Conservation (phyloP, 2,113 vertebrate genomes). For the Ammospiza caudacuta region DNA sequence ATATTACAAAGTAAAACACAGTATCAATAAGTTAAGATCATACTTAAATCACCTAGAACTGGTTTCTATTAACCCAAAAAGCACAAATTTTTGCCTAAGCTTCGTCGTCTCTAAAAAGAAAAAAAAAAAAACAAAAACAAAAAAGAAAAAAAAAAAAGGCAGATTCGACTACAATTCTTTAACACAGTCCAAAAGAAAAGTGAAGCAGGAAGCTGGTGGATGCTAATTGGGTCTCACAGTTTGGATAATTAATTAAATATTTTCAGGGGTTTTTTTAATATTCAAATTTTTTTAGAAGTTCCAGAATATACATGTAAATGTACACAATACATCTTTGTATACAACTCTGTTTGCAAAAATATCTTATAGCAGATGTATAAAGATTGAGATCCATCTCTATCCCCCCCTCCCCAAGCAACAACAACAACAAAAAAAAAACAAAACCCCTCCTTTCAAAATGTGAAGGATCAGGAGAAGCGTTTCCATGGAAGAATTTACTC, state of each 20-base stretch:
- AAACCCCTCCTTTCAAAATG: neutral
- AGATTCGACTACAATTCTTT: constrained; percentile 37
- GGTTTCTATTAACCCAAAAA: constrained; percentile 64
- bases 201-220: constrained; percentile 54
- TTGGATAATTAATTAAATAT: constrained; percentile 63
- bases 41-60: constrained; percentile 70
- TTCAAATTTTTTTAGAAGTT: constrained; percentile 70
- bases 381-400: constrained; percentile 58
- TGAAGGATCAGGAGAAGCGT: constrained; percentile 18
- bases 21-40: constrained; percentile 79
- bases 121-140: neutral
- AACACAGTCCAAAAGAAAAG: constrained; percentile 56
- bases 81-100: constrained; percentile 60
- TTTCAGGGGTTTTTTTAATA: neutral
- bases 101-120: constrained; percentile 39
- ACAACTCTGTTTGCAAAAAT: constrained; percentile 77
- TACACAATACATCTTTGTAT: constrained; percentile 74
- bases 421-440: neutral
- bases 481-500: constrained; percentile 35
- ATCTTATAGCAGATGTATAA: constrained; percentile 70
- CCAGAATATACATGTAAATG: constrained; percentile 75
- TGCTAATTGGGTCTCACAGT: constrained; percentile 42
- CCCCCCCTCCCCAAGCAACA: neutral
- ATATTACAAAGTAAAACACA: constrained; percentile 70
- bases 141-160: neutral